These are phyloP conservation scores for Plagodis dolabraria DNA, from an alignment of 2,888 invertebrate species.

Conservation along the genomic window DNA sequence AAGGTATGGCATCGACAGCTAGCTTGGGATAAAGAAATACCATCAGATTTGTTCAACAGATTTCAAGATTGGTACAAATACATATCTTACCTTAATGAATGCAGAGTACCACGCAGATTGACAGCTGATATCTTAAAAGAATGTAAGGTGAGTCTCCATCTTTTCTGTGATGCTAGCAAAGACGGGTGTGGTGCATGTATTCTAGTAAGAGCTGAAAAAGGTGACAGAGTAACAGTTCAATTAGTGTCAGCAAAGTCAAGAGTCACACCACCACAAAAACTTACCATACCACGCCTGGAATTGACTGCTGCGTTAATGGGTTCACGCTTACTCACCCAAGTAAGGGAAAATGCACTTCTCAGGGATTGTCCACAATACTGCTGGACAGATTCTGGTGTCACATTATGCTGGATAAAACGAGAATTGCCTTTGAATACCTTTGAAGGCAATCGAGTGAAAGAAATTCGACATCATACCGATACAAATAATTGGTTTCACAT, in stretches of 20 bases:
- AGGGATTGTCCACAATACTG: constrained; percentile 2
- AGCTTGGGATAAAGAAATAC: constrained; percentile 2
- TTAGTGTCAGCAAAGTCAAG: constrained; percentile 5
- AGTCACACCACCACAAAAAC: constrained; percentile 17
- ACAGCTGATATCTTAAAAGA: no score
- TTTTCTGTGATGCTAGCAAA: no score
- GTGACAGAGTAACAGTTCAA: neutral
- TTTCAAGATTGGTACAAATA: no score
- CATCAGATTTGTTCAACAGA: no score
- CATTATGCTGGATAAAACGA: constrained; percentile 23
- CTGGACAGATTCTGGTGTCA: constrained; percentile 25
- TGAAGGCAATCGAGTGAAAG: constrained; percentile 26
- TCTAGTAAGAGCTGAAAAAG: neutral
- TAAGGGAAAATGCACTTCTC: neutral
- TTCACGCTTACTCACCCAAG: constrained; percentile 10
- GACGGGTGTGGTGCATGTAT: no score
- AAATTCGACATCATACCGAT: constrained; percentile 22
- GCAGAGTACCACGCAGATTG: no score
- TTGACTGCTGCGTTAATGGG: constrained; percentile 18
- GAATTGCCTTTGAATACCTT: constrained; percentile 17
- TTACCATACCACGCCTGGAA: constrained; percentile 23
- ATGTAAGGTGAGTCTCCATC: no score
- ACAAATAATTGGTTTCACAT: constrained; percentile 21
- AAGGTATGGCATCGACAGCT: constrained; percentile 2
- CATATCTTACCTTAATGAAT: no score